A percentile compares a stretch with the other conserved stretches of the same genome.
phyloP scores from a whole-genome alignment of 2,797 vertebrate genomes.

The Sternarchorhynchus goeldii region DNA sequence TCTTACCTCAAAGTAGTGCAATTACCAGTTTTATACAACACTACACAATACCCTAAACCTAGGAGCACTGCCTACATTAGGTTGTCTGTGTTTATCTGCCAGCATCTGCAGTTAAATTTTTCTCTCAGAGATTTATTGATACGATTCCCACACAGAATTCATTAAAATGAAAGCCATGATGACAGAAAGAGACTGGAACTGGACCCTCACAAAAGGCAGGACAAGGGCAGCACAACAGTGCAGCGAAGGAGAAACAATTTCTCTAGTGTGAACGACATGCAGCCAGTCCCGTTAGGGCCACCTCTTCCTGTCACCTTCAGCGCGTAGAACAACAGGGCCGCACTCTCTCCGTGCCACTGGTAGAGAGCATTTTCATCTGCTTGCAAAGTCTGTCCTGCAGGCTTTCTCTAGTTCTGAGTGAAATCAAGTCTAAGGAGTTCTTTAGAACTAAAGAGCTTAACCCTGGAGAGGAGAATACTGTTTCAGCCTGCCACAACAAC shows the following conservation, averaged over 20 bases:
- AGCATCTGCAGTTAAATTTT: not conserved
- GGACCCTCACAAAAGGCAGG: not conserved
- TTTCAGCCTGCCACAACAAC: conserved; percentile 9
- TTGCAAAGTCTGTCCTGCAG: conserved; percentile 33
- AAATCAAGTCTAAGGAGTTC: conserved; percentile 1
- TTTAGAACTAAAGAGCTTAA: conserved; percentile 1
- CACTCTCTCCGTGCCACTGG: not conserved
- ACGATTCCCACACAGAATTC: not conserved
- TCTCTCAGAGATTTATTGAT: not conserved
- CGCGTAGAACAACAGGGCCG: not conserved
- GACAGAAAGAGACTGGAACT: not conserved
- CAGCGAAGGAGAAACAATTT: not conserved
- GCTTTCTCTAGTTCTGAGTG: conserved; percentile 13
- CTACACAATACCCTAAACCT: not conserved
- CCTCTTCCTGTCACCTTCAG: conserved; percentile 12
- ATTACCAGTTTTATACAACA: not conserved
- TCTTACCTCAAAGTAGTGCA: not conserved
- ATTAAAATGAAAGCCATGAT: not conserved
- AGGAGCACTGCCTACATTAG: too few species aligned
- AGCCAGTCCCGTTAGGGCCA: not conserved
- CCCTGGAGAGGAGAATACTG: conserved; percentile 24
- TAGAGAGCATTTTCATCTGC: conserved; percentile 19
- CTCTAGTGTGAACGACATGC: not conserved
- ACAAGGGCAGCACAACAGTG: conserved; percentile 8
- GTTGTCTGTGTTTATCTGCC: not conserved